Evolutionary conservation across 2,113 vertebrate species (phyloP).

Genomic region (Caranx melampygus): DNA sequence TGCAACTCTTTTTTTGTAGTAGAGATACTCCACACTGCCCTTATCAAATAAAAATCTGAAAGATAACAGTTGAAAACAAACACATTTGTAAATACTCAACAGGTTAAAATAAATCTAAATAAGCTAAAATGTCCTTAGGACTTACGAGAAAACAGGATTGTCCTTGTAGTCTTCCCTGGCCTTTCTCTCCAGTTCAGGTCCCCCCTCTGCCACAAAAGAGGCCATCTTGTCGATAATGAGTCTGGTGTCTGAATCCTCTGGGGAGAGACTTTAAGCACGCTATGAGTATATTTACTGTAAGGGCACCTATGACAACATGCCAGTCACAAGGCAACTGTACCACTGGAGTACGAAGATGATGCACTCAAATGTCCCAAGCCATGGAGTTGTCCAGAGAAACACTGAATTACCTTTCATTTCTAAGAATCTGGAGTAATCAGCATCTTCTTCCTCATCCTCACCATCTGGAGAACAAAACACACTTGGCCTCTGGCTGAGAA

Average conservation of each 20-base stretch:
- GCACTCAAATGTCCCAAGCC: conserved; percentile 58
- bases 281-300: conserved; percentile 94
- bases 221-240: conserved; percentile 96
- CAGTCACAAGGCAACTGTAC: conserved; percentile 61
- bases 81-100: not conserved
- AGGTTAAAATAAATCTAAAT: not conserved
- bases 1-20: conserved; percentile 95
- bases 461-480: conserved; percentile 92
- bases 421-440: conserved; percentile 85
- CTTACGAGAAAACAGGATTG: conserved; percentile 93
- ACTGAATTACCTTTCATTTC: conserved; percentile 85
- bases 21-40: conserved; percentile 93
- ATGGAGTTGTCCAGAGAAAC: conserved; percentile 41
- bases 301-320: conserved; percentile 81
- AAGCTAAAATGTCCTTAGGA: conserved; percentile 41
- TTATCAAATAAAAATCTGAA: conserved; percentile 94
- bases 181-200: conserved; percentile 91
- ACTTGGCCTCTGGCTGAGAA: conserved; percentile 87
- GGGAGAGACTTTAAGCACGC: conserved; percentile 99
- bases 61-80: not conserved
- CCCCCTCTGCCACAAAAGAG: conserved; percentile 94
- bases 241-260: conserved; percentile 94
- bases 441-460: conserved; percentile 91
- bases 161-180: conserved; percentile 96
- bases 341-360: conserved; percentile 52